Evolutionary conservation across 2,888 invertebrate species (phyloP).

Genomic region (Eupithecia pulchellata): DNA sequence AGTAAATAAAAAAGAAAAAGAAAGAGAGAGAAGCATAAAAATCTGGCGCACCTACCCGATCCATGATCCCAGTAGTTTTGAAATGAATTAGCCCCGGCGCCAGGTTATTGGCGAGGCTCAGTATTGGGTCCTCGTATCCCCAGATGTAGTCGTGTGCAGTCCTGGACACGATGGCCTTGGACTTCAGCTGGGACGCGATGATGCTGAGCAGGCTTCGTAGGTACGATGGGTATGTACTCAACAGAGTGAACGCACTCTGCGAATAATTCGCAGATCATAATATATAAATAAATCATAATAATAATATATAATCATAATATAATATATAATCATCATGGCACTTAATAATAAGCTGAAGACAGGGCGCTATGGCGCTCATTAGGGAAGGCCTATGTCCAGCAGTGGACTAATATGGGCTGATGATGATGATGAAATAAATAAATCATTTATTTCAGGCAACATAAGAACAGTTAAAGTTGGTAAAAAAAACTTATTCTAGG

Average conservation of each 20-base stretch:
- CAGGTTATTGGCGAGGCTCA: constrained; percentile 43
- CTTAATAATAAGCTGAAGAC: too few relatives aligned
- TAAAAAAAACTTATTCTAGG: too few relatives aligned
- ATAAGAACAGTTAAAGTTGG: too few relatives aligned
- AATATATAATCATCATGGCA: too few relatives aligned
- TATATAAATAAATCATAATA: too few relatives aligned
- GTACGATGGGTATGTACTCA: constrained; percentile 81
- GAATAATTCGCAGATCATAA: constrained; percentile 27
- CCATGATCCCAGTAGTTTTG: constrained; percentile 89
- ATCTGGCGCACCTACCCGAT: constrained; percentile 81
- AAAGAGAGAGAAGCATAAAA: neutral
- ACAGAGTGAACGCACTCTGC: constrained; percentile 68
- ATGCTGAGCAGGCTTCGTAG: constrained; percentile 86
- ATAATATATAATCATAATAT: too few relatives aligned
- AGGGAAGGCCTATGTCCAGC: too few relatives aligned
- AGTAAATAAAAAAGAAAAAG: neutral
- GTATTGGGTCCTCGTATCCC: constrained; percentile 51
- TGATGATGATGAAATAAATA: too few relatives aligned
- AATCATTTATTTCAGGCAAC: too few relatives aligned
- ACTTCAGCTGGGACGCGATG: constrained; percentile 81
- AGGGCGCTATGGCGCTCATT: too few relatives aligned
- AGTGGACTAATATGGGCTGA: too few relatives aligned
- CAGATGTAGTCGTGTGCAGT: constrained; percentile 50
- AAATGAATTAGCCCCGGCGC: constrained; percentile 89
- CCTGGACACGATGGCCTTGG: constrained; percentile 81